Evolutionary conservation across 2,113 vertebrate genomes (phyloP), one percentile per base, ranked within the genome.

Genomic region (Hydrolagus affinis): DNA sequence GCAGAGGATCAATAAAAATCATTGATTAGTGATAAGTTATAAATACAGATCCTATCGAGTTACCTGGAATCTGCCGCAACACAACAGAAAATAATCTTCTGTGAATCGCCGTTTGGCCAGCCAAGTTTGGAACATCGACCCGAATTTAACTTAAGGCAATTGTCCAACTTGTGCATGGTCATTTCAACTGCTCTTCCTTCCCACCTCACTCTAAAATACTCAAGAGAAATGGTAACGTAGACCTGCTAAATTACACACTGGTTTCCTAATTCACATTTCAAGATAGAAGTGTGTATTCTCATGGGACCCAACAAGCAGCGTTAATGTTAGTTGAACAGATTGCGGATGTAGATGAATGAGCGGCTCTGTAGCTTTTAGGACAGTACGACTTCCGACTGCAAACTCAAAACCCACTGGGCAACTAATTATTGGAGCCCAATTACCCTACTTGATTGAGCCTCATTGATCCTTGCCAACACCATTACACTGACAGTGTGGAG

Each of bases 161-260:
- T 64, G 56, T 64, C 59, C 17, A 80, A 64, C n/a, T 80, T 60
- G 59, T 44, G 57, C 76, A 62, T 12, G 76, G 64, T 75, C 73
- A 75, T 80, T 80, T 80, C 76, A 83, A 62, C 25, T 83, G 64
- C 64, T 83, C 62, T 83, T 11, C 78, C 62, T 28, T 44, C 44
- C 15, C 3, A 21, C 15, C 32, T 83, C 62, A 32, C 28, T 28
- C 60, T 3, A 32, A 68, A 19, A 66, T 28, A 68, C 32, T 83
- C 25, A 64, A n/a, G 25, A 83, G 78, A 25, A 83, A 83, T 21
- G 19, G 78, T 66, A 83, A 68, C 62, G 30, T 66, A 68, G 78
- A 19, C 25, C 62, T 66, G 25, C 28, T 83, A 83, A 66, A 83
- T 83, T 83, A 66, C 60, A 83, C 17, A 83, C 66, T 83, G 66